A percentile compares a stretch with the other conserved stretches of the same genome.
phyloP scores from a whole-genome alignment of 2,797 vertebrate species.

The Coilia nasus region DNA sequence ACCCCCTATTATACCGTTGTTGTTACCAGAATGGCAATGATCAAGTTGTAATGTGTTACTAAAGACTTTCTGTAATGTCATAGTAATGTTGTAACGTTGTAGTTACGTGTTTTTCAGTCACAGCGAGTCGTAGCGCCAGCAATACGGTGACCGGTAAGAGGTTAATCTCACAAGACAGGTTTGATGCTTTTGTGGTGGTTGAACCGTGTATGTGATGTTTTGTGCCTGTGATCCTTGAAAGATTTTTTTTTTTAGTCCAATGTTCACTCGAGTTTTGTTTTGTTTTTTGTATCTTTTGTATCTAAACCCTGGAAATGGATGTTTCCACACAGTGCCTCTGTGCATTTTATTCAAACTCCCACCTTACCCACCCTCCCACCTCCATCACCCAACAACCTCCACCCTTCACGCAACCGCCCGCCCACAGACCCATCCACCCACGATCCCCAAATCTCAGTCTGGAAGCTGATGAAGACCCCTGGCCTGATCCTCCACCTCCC shows the following conservation, averaged over 20 bases:
- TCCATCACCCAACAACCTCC: background rate
- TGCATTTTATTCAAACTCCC: constrained; percentile 42
- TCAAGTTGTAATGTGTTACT: too few relatives aligned
- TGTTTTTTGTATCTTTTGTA: background rate
- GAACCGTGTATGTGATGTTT: background rate
- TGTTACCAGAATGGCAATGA: too few relatives aligned
- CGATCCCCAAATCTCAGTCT: constrained; percentile 51
- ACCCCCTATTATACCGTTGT: too few relatives aligned
- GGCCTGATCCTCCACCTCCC: constrained; percentile 61
- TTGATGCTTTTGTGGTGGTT: background rate
- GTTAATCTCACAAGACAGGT: background rate
- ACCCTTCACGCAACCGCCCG: background rate
- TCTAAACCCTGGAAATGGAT: background rate
- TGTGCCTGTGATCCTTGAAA: background rate
- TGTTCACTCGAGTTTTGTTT: background rate
- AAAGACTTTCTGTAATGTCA: too few relatives aligned
- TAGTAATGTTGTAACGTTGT: too few relatives aligned
- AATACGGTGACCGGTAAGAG: too few relatives aligned
- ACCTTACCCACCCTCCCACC: constrained; percentile 54
- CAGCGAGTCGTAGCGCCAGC: too few relatives aligned
- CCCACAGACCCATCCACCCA: constrained; percentile 55
- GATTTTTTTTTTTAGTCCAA: background rate
- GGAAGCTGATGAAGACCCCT: constrained; percentile 58
- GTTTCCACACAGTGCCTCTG: background rate
- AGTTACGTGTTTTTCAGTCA: too few relatives aligned